A percentile compares a stretch with the other conserved stretches of the same genome.
These are phyloP conservation scores for Andricus grossulariae DNA, from an alignment of 1,140 invertebrate genomes.

Conservation along the genomic window DNA sequence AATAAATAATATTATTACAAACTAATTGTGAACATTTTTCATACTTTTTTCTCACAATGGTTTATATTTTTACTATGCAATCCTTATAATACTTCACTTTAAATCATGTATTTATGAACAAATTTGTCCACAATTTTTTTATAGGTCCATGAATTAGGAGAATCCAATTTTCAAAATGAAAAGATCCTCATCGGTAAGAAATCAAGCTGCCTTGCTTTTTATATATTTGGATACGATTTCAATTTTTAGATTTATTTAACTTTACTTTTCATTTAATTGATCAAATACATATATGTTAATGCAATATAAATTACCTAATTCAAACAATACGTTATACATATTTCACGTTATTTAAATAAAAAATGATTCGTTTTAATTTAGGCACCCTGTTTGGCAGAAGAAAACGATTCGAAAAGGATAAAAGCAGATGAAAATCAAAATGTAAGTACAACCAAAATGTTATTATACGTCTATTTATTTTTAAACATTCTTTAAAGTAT, in stretches of 20 bases:
- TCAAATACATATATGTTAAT: too few species aligned
- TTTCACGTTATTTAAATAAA: not conserved
- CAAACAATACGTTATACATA: not conserved
- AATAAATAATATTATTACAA: too few species aligned
- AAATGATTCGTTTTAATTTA: slow-evolving; percentile 35
- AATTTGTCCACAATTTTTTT: not conserved
- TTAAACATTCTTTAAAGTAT: not conserved
- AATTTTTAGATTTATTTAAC: too few species aligned
- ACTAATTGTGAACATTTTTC: too few species aligned
- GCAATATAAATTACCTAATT: too few species aligned
- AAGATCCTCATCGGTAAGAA: slow-evolving; percentile 61
- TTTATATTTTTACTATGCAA: too few species aligned
- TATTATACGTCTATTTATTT: slow-evolving; percentile 5
- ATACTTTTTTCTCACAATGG: too few species aligned
- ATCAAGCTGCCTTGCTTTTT: not conserved
- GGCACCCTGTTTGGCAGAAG: slow-evolving; percentile 52
- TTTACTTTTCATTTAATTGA: too few species aligned
- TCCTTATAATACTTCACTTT: not conserved
- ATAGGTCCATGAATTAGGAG: not conserved
- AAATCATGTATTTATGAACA: not conserved
- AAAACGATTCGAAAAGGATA: slow-evolving; percentile 46
- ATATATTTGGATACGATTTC: not conserved
- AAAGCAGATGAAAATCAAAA: slow-evolving; percentile 49
- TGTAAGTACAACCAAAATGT: not conserved
- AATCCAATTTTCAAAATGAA: slow-evolving; percentile 53